Percentiles rank a stretch among this genome's conserved stretches.
Evolutionary conservation across 2,888 invertebrate species (phyloP).

Genomic region (Calephelis perditalis): DNA sequence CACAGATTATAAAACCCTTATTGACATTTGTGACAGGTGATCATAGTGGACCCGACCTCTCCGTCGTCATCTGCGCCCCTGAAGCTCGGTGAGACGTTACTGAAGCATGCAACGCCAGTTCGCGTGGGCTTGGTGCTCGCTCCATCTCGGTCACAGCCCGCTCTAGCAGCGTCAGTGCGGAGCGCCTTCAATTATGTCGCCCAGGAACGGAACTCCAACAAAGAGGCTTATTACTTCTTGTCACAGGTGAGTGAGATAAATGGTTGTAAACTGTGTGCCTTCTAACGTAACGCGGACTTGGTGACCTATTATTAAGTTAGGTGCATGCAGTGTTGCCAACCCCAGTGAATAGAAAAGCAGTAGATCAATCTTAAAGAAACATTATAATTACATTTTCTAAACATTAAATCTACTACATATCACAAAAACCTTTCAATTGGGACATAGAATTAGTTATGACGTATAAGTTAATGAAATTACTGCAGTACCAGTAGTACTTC

Average conservation of each 20-base stretch:
- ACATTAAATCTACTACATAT: no score
- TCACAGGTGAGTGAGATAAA: slow-evolving; percentile 80
- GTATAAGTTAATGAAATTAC: no score
- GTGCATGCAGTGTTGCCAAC: no score
- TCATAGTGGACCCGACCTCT: slow-evolving; percentile 91
- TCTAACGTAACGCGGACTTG: no score
- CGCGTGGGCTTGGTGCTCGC: slow-evolving; percentile 93
- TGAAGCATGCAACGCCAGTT: slow-evolving; percentile 93
- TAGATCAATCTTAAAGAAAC: no score
- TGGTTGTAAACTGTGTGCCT: neutral
- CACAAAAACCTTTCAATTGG: no score
- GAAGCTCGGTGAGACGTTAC: slow-evolving; percentile 93
- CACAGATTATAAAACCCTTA: no score
- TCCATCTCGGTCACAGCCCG: slow-evolving; percentile 78
- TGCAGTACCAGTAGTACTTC: no score
- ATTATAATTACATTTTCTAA: no score
- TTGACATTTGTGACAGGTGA: slow-evolving; percentile 73
- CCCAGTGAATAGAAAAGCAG: no score
- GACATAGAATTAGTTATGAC: no score
- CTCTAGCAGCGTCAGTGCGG: slow-evolving; percentile 89
- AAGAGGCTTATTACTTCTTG: slow-evolving; percentile 90
- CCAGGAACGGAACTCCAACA: slow-evolving; percentile 83
- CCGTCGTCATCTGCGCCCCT: slow-evolving; percentile 84
- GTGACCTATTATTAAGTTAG: no score
- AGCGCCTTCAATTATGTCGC: slow-evolving; percentile 94